Conservation (phyloP, 2,888 invertebrate genomes). For the Rhingia rostrata region DNA sequence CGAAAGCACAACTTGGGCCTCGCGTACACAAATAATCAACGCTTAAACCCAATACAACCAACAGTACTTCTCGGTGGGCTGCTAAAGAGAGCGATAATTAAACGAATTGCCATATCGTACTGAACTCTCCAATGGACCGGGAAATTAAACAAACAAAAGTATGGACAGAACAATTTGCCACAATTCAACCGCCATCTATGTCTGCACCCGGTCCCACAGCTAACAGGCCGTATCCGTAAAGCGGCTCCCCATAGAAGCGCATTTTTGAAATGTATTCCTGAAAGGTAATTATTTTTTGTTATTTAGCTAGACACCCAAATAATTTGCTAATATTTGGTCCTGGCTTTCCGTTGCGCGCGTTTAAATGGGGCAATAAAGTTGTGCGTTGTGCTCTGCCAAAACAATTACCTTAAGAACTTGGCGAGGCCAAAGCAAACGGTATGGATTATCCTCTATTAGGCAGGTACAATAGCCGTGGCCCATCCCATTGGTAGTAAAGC, state of each 20-base stretch:
- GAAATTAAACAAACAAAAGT: slow-evolving; percentile 72
- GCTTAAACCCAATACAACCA: slow-evolving; percentile 20
- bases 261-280: slow-evolving; percentile 35
- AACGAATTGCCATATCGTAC: slow-evolving; percentile 63
- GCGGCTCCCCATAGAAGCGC: neutral
- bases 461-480: slow-evolving; percentile 14
- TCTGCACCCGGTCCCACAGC: neutral
- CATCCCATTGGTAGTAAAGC: slow-evolving; percentile 60
- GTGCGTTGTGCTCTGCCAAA: slow-evolving; percentile 47
- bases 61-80: neutral
- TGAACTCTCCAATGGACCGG: slow-evolving; percentile 67
- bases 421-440: neutral
- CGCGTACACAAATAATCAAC: slow-evolving; percentile 49
- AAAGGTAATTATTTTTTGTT: slow-evolving; percentile 53
- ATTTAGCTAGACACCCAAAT: slow-evolving; percentile 47
- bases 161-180: slow-evolving; percentile 70
- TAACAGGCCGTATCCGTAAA: neutral
- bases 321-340: slow-evolving; percentile 53
- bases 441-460: slow-evolving; percentile 52
- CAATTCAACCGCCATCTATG: slow-evolving; percentile 55
- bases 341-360: slow-evolving; percentile 11
- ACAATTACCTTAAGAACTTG: slow-evolving; percentile 63
- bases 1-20: slow-evolving; percentile 50
- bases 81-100: slow-evolving; percentile 53
- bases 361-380: slow-evolving; percentile 34